Evolutionary conservation across 2,113 vertebrate genomes (phyloP), one percentile per base, ranked within the genome.

Genomic region (Motacilla tschutschensis): DNA sequence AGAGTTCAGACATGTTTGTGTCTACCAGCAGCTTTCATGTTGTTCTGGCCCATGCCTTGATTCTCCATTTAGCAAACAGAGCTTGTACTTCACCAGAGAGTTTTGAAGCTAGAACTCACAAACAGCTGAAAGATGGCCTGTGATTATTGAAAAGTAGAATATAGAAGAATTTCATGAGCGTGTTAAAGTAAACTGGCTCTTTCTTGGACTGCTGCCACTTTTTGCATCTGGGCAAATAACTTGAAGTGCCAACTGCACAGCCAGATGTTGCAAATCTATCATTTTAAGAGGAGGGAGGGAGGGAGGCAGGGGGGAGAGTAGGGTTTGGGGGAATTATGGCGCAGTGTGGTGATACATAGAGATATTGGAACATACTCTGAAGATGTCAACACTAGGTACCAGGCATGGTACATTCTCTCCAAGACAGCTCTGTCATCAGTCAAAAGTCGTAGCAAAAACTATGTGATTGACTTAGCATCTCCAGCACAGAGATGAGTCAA

Each of bases 211-310:
- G 72, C 69, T 86, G 93, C 90, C 90, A 92, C 67, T 43, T 88
- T 79, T 55, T 88, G 53, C 90, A 86, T 91, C 83, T 92, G 86
- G 90, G 74, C 71, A 92, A 92, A 92, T 88, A 88, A 83, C 74
- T 87, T 65, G 15, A 35, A 91, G 78, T 79, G 83, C 84, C 86
- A 91, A 89, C 55, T 79, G 83, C 79, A 79, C 31, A 55, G 64
- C 88, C 94, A 94, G 93, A 93, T 82, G 88, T 77, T 86, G 33
- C 47, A 90, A 69, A 89, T 76, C 47, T 72, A 50, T 24, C 74
- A 66, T 79, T 86, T 84, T 40, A 62, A 53, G 9, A 33, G 14
- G 5, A 5, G 11, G 19, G 31, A 5, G 41, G 41, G 41, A n/a
- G 10, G 6, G 3, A 29, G 33, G 20, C 43, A 40, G 12, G 15